Conservation (phyloP, 2,888 invertebrate genomes). For the Pyrgus malvae region DNA sequence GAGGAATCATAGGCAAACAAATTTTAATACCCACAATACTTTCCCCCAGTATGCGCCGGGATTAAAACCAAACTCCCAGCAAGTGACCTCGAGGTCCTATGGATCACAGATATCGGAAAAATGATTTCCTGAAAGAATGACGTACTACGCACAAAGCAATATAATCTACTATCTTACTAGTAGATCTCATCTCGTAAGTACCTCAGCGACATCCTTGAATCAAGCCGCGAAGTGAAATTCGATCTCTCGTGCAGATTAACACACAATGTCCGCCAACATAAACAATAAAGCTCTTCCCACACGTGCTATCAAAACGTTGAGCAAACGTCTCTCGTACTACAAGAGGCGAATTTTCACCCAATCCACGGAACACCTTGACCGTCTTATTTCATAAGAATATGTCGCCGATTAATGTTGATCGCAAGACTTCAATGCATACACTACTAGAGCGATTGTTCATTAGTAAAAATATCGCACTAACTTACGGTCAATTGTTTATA, state of each 20-base stretch:
- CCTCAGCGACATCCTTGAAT: conserved; percentile 6
- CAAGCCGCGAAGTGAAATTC: conserved; percentile 66
- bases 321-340: conserved; percentile 49
- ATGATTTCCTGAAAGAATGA: too few species aligned
- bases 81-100: too few species aligned
- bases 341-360: conserved; percentile 56
- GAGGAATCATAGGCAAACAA: too few species aligned
- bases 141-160: not conserved
- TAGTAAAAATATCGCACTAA: too few species aligned
- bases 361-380: conserved; percentile 59
- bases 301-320: conserved; percentile 48
- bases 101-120: too few species aligned
- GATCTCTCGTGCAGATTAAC: conserved; percentile 63
- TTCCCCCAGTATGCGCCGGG: too few species aligned
- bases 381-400: conserved; percentile 45
- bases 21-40: too few species aligned
- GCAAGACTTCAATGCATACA: too few species aligned
- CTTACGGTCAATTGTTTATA: too few species aligned
- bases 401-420: conserved; percentile 38
- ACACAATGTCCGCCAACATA: conserved; percentile 50
- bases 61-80: too few species aligned
- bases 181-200: not conserved
- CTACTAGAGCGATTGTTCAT: too few species aligned
- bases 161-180: not conserved
- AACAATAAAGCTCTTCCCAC: conserved; percentile 62